Evolutionary conservation across 2,797 vertebrate genomes (phyloP).

Genomic region (Ateles fusciceps): DNA sequence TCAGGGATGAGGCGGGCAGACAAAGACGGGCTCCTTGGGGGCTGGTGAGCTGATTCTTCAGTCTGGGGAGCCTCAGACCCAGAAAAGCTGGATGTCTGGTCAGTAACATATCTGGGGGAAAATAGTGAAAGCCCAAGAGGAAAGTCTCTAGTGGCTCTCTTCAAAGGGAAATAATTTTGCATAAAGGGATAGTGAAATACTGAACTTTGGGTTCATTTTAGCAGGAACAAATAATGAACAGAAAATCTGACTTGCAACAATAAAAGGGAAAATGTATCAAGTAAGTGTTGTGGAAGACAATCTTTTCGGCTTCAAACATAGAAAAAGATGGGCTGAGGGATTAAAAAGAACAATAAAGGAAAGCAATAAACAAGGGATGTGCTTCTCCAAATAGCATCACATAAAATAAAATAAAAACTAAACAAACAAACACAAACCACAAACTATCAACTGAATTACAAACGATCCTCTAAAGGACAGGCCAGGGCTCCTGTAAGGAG

Average conservation of each 20-base stretch:
- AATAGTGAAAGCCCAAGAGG: background rate
- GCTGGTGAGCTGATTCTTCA: background rate
- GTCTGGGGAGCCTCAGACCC: background rate
- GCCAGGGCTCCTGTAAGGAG: background rate
- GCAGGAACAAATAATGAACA: background rate
- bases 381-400: background rate
- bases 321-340: background rate
- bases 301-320: background rate
- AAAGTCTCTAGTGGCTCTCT: background rate
- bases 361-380: background rate
- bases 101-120: background rate
- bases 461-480: background rate
- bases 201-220: background rate
- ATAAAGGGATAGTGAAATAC: background rate
- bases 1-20: background rate
- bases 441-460: background rate
- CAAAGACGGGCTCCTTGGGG: fast-evolving
- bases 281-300: background rate
- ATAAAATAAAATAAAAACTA: background rate
- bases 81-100: background rate
- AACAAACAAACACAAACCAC: background rate
- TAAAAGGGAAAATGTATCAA: background rate
- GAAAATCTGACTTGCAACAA: background rate
- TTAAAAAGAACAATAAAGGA: background rate
- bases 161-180: background rate